These are phyloP conservation scores for Epinotia bilunana DNA, from an alignment of 2,888 invertebrate genomes.

Conservation along the genomic window DNA sequence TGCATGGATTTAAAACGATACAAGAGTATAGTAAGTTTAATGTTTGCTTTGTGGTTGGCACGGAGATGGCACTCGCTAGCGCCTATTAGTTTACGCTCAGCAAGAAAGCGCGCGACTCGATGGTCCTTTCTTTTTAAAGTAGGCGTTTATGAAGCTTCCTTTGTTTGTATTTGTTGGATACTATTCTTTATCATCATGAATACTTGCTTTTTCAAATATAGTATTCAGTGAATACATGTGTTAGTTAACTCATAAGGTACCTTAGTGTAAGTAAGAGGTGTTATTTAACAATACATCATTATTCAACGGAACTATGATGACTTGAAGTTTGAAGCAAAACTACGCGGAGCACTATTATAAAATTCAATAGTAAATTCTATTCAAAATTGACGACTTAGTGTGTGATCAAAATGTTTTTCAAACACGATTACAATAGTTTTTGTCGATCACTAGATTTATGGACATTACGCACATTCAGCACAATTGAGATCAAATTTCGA, in stretches of 20 bases:
- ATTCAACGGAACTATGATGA: slow-evolving; percentile 25
- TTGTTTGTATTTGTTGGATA: neutral
- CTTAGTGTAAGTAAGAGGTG: neutral
- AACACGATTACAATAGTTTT: slow-evolving; percentile 29
- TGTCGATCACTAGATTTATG: slow-evolving; percentile 39
- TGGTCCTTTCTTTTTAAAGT: slow-evolving; percentile 16
- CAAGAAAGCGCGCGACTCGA: slow-evolving; percentile 30
- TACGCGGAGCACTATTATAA: neutral
- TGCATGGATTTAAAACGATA: neutral
- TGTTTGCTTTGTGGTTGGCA: too few species aligned
- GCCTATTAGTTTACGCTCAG: slow-evolving; percentile 41
- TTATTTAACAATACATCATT: slow-evolving; percentile 1
- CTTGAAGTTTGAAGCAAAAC: slow-evolving; percentile 16
- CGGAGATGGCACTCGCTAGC: slow-evolving; percentile 31
- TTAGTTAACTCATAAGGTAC: neutral
- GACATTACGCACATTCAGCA: slow-evolving; percentile 35
- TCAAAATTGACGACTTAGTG: slow-evolving; percentile 14
- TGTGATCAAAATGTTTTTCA: slow-evolving; percentile 37
- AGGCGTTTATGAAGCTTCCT: slow-evolving; percentile 33
- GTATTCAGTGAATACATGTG: neutral
- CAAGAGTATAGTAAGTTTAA: neutral
- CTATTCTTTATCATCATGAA: neutral
- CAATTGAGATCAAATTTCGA: slow-evolving; percentile 45
- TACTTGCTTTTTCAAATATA: neutral
- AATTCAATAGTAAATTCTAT: slow-evolving; percentile 26